A percentile compares a stretch with the other conserved stretches of the same genome.
These are phyloP conservation scores for Saccopteryx bilineata DNA, from an alignment of 2,113 vertebrate genomes.

Conservation along the genomic window DNA sequence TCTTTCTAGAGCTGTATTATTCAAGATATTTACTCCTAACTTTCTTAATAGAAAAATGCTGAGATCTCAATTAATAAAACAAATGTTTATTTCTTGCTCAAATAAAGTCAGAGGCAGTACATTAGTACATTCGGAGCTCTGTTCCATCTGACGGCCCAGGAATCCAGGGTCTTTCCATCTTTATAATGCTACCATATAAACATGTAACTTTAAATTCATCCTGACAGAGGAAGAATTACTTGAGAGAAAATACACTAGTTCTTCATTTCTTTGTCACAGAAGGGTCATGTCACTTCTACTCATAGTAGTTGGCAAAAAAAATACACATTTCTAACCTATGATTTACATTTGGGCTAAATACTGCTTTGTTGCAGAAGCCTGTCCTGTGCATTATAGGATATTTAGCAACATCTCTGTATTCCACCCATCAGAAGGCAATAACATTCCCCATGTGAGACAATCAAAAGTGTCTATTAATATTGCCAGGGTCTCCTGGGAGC, in stretches of 20 bases:
- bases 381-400: neutral
- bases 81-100: constrained; percentile 10
- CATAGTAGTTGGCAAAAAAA: neutral
- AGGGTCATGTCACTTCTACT: neutral
- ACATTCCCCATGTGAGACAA: neutral
- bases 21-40: neutral
- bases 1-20: neutral
- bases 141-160: neutral
- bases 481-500: neutral
- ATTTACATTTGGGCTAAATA: neutral
- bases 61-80: neutral
- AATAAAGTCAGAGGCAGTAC: neutral
- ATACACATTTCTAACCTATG: neutral
- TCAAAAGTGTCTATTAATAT: neutral
- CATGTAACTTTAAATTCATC: neutral
- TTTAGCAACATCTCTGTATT: neutral
- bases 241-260: neutral
- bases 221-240: neutral
- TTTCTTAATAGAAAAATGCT: constrained; percentile 8
- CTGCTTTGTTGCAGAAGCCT: neutral
- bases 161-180: neutral
- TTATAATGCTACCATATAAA: neutral
- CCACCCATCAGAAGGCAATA: neutral
- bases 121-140: neutral
- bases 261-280: neutral